Percentiles rank a stretch among this genome's conserved stretches.
Evolutionary conservation across 2,888 invertebrate genomes (phyloP).

Genomic region (Siphlonurus alternatus): DNA sequence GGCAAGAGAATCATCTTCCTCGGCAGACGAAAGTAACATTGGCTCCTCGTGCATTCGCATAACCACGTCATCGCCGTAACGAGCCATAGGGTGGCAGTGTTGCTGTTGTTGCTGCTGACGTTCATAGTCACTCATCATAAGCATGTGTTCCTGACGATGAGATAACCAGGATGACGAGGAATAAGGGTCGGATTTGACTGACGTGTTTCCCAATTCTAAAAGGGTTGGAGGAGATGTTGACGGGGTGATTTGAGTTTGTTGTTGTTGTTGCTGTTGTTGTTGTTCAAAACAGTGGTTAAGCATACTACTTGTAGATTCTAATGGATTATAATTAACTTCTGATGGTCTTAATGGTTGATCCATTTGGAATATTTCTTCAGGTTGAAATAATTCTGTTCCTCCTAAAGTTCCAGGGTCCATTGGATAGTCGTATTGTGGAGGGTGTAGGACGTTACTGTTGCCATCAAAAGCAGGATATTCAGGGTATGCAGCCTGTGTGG

Average conservation of each 20-base stretch:
- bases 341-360: slow-evolving; percentile 42
- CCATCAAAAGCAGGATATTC: not conserved
- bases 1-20: not conserved
- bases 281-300: not conserved
- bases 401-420: not conserved
- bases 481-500: not conserved
- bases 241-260: not conserved
- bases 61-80: not conserved
- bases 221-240: not conserved
- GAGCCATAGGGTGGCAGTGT: not conserved
- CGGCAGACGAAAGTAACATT: not conserved
- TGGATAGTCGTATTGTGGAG: not conserved
- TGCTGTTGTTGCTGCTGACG: not conserved
- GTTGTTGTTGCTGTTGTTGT: not conserved
- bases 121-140: not conserved
- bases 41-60: not conserved
- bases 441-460: slow-evolving; percentile 2
- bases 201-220: not conserved
- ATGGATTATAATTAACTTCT: not conserved
- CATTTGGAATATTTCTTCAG: slow-evolving; percentile 60
- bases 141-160: not conserved
- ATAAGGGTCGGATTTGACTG: not conserved
- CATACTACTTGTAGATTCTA: not conserved
- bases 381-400: slow-evolving; percentile 41
- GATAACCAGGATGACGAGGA: not conserved